Base-by-base conservation (phyloP, 2,113 vertebrate genomes). In the Lasiurus cinereus region DNA sequence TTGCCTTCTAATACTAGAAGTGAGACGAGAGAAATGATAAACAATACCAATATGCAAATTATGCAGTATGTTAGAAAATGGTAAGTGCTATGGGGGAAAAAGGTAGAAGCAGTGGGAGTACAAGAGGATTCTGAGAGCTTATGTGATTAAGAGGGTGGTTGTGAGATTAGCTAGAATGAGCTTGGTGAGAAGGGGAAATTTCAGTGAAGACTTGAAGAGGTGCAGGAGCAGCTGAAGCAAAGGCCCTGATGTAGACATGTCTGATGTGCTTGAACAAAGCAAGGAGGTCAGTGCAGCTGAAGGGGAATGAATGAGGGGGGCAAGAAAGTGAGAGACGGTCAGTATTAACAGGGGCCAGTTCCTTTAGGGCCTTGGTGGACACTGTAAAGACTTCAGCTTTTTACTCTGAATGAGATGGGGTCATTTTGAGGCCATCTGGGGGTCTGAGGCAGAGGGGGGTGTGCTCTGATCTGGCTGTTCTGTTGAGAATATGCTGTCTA, bases 211-310 rank as follows among this genome's bases (percentile, higher is more conserved):
- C 64, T 54, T 62, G 64, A 33, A 64, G 50, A 87, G 24, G 19
- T 64, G 27, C 66, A n/a, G 54, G n/a, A 52, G 59, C 43, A 67
- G n/a, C 66, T 54, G 43, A 19, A n/a, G 67, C 77, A 48, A 83
- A 33, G 66, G 22, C 18, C 22, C 79, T 31, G 29, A 8, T 18
- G 27, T 24, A 21, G 84, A 50, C 43, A 4, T 24, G 69, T 50
- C 88, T 79, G 80, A 56, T 33, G 70, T 77, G 43, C 67, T 80
- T 66, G 54, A 74, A 52, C 76, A 62, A 62, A 94, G 85, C 50
- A 54, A 88, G 56, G 50, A 90, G 62, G 85, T 33, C 43, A 33
- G 21, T 36, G 29, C 18, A 22, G 59, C n/a, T 11, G 46, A 29
- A 77, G 39, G 78, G 31, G 66, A 78, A 43, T 16, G 39, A 59